These are phyloP conservation scores for Antennarius striatus DNA, from an alignment of 2,113 vertebrate species.

Conservation along the genomic window DNA sequence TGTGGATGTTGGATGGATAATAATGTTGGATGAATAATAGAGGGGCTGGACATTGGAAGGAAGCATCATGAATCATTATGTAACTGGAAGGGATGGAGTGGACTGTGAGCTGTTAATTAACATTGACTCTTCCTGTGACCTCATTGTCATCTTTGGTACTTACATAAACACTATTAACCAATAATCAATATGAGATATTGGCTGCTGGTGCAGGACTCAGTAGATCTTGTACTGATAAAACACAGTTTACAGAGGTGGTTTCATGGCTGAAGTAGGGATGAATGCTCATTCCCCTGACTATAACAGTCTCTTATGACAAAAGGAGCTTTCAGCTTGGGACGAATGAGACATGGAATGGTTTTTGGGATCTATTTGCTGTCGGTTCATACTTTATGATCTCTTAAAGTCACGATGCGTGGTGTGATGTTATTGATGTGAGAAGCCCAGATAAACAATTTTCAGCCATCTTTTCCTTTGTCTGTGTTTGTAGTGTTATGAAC, in stretches of 20 bases:
- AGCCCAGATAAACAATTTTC: constrained; percentile 14
- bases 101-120: constrained; percentile 19
- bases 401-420: too few relatives aligned
- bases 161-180: background rate
- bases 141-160: constrained; percentile 27
- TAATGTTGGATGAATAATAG: too few relatives aligned
- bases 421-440: constrained; percentile 1
- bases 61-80: background rate
- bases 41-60: too few relatives aligned
- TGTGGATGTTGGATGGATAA: too few relatives aligned
- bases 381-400: too few relatives aligned
- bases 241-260: constrained; percentile 19
- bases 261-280: constrained; percentile 1
- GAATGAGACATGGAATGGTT: too few relatives aligned
- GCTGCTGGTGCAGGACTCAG: constrained; percentile 20
- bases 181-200: constrained; percentile 20
- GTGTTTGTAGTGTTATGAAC: constrained; percentile 91
- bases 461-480: background rate
- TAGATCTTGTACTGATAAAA: constrained; percentile 22
- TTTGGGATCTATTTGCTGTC: too few relatives aligned
- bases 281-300: constrained; percentile 11
- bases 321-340: background rate
- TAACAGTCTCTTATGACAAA: constrained; percentile 3
- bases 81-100: background rate
- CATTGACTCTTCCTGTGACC: constrained; percentile 23